Conservation (phyloP, 2,888 invertebrate species). For the Congeria kusceri region DNA sequence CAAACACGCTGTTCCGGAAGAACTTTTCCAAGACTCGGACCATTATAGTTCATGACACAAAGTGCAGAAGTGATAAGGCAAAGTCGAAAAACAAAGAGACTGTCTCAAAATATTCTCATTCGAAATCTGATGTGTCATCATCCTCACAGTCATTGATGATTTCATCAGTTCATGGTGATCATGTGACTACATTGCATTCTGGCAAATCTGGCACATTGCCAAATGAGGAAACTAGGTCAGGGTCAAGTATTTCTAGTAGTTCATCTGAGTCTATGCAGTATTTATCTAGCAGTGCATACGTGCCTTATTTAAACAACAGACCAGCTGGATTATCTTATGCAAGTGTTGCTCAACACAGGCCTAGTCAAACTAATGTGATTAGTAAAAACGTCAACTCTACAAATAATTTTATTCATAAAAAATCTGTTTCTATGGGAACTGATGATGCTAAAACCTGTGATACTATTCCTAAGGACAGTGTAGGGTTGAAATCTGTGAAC, state of each 20-base stretch:
- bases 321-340: constrained; percentile 64
- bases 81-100: too few relatives aligned
- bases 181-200: not conserved
- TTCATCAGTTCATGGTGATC: constrained; percentile 4
- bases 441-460: constrained; percentile 51
- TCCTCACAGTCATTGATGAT: constrained; percentile 5
- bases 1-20: constrained; percentile 74
- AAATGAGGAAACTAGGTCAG: not conserved
- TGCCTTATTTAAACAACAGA: constrained; percentile 31
- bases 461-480: constrained; percentile 43
- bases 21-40: too few relatives aligned
- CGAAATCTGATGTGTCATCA: too few relatives aligned
- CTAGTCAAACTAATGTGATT: constrained; percentile 52
- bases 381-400: too few relatives aligned
- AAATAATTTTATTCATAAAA: constrained; percentile 1
- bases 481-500: not conserved
- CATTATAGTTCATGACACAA: too few relatives aligned
- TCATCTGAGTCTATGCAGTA: constrained; percentile 13
- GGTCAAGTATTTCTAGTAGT: constrained; percentile 3
- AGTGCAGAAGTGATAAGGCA: too few relatives aligned
- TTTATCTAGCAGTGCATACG: not conserved
- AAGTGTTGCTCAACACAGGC: constrained; percentile 67
- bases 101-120: too few relatives aligned
- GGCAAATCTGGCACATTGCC: constrained; percentile 16
- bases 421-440: constrained; percentile 27